Evolutionary conservation across 2,797 vertebrate species (phyloP), one percentile per base, ranked within the genome.

Genomic region (Rhinatrema bivittatum): DNA sequence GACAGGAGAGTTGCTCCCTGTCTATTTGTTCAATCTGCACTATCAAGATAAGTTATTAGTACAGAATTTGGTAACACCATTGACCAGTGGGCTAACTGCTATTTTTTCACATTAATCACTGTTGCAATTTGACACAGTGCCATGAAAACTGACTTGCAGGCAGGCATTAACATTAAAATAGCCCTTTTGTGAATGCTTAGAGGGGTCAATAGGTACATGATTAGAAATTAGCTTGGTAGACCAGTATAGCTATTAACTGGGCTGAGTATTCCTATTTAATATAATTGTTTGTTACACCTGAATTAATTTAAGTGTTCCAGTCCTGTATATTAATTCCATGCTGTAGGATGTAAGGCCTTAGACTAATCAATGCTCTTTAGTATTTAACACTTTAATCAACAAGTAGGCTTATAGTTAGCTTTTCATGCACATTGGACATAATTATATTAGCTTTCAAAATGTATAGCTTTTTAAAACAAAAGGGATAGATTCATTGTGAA

Each of bases 321-420:
- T 66, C 56, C 54, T 33, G 56, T 46, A 55, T 76, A 74, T 68
- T 68, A 79, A 72, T 68, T 68, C 47, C 45, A 32, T 70, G 45
- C 57, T 74, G 55, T 44, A 60, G 55, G 61, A 72, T 65, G 50
- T 60, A 76, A 69, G 72, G 64, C 60, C 75, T 67, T 64, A 52
- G 60, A 57, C 49, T 74, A 76, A 81, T 78, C 70, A 81, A 76
- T 70, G 46, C 56, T 64, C 57, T 64, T 62, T 62, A 65, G 33
- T 69, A 71, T 65, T n/a, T 76, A 76, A 73, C 60, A 76, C 62
- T 62, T 74, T 74, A 71, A 82, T 72, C 62, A 73, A 76, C 48
- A 62, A 79, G 65, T 58, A 59, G 52, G 46, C 69, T 70, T 62
- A 54, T 72, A 77, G 77, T 75, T 76, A 74, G 49, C 71, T 64